Base-by-base conservation (phyloP, 2,113 vertebrate species). In the Galbula dea region DNA sequence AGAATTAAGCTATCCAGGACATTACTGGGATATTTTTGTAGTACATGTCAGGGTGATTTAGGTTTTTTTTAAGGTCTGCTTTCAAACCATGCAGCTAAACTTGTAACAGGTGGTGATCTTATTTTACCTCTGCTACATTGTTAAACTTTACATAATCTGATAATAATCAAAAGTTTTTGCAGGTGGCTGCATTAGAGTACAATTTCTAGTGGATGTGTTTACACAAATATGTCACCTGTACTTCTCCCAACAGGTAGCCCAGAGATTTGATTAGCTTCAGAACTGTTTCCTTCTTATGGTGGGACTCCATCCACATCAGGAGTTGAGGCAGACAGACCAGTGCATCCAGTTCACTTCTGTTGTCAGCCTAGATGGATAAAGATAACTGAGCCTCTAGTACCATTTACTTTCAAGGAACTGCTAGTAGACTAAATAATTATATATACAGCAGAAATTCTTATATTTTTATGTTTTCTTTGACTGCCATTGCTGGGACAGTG, bases 11-110 rank as follows among this genome's bases (percentile, higher is more conserved):
- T 46, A 7, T 37, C 23, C 4, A 63, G 37, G 74, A 39, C 55
- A 51, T 48, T 39, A 34, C 34, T 51, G 34, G 29, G 27, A 19
- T 63, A 11, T 58, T 86, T 83, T 77, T 90, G 32, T 59, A 36
- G 30, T 36, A 17, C 36, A 17, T 1, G 7, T 0, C 41, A 43
- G 41, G 41, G 41, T 43, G 11, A 12, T 0, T 45, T 5, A 68
- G 27, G 11, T 27, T 51, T 76, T 86, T 69, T 1, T 34, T 17
- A 32, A 58, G 19, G 11, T 74, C 63, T 34, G 8, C 32, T 69
- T 69, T 80, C 21, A 65, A 22, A 5, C 32, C 51, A 13, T 0
- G 2, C 1, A 10, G 20, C 10, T 86, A 61, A 72, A 69, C 45
- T 58, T 83, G 15, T 8, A 59, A 20, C 37, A 68, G 5, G 15